Base-by-base conservation (phyloP, 1,140 invertebrate species). In the Cherax destructor region DNA sequence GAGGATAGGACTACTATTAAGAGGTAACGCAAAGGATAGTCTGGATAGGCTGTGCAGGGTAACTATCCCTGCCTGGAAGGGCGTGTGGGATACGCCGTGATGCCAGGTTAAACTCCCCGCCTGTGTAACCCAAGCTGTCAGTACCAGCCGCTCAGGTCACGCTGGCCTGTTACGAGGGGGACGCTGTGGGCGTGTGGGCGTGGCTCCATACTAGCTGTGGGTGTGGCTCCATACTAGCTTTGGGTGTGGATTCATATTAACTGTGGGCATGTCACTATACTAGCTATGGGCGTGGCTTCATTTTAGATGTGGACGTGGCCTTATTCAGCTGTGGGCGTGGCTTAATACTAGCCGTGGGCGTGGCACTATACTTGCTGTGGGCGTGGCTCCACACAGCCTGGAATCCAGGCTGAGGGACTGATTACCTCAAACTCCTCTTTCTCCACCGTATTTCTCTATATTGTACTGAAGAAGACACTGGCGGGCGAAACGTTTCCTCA, bases 91-190 rank as follows among this genome's bases (percentile, higher is more conserved):
- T 89, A 61, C 79, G 87, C 79, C 50, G 50, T 89, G 47, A n/a
- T 83, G 74, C n/a, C 74, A 13, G 52, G 3, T 56, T 10, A 30
- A 74, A 7, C 61, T 49, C 41, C 79, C 87, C 50, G 30, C 65
- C 87, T 21, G 79, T 83, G 87, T 89, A 89, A 83, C 87, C 87
- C 10, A 83, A 89, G 61, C 87, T 89, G 87, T 89, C 87, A 89
- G 65, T 52, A n/a, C 56, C 87, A 89, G 79, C 87, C 87, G 87
- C 50, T 76, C 56, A 24, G 83, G 83, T 76, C 83, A 86, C 83
- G 83, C 83, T 86, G 83, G 16, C 83, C 83, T 61, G 18, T 13
- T 49, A 11, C 10, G 13, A 56, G 52, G 47, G 50, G 77, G 77
- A 24, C 18, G 3, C 47, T 10, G 80, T 59, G 24, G 52, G 24